A percentile compares a stretch with the other conserved stretches of the same genome.
Conservation (phyloP, 30 jellyfish, hydroid and myxozoan species). For the Cassiopea xamachana region DNA sequence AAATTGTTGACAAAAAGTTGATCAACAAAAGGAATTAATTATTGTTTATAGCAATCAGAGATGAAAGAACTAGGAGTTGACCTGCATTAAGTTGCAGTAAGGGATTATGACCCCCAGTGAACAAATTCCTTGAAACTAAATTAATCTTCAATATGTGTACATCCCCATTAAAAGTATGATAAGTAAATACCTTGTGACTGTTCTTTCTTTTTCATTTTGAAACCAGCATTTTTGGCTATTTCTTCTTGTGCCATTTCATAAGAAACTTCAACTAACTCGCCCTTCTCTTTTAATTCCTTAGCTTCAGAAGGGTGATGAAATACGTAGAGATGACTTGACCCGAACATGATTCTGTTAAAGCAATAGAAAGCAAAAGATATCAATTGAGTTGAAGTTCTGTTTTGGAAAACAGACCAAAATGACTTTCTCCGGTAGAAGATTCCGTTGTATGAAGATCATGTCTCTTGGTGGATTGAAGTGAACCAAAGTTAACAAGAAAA, state of each 20-base stretch:
- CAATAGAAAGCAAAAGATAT: background rate
- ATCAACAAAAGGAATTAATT: background rate
- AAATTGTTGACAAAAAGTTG: background rate
- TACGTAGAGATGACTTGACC: conserved; percentile 80
- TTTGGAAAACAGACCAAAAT: no score
- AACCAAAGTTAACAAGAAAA: no score
- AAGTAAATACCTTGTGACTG: conserved; percentile 38
- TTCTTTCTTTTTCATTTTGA: conserved; percentile 76
- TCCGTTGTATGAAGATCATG: no score
- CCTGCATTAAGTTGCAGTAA: no score
- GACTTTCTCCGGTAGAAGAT: no score
- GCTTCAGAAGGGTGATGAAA: conserved; percentile 73
- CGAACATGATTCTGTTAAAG: conserved; percentile 75
- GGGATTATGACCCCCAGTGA: background rate
- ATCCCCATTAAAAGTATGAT: background rate
- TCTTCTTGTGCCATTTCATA: conserved; percentile 91
- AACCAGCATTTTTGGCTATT: conserved; percentile 85
- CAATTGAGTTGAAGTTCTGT: no score
- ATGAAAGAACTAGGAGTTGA: no score
- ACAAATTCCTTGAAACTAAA: background rate
- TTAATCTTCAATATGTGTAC: no score
- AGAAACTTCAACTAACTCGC: conserved; percentile 58
- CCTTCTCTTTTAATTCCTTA: conserved; percentile 44
- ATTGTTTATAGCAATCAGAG: no score
- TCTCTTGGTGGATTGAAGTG: no score